A percentile compares a stretch with the other conserved stretches of the same genome.
These are phyloP conservation scores for Calliphora vicina DNA, from an alignment of 1,140 invertebrate genomes.

Conservation along the genomic window DNA sequence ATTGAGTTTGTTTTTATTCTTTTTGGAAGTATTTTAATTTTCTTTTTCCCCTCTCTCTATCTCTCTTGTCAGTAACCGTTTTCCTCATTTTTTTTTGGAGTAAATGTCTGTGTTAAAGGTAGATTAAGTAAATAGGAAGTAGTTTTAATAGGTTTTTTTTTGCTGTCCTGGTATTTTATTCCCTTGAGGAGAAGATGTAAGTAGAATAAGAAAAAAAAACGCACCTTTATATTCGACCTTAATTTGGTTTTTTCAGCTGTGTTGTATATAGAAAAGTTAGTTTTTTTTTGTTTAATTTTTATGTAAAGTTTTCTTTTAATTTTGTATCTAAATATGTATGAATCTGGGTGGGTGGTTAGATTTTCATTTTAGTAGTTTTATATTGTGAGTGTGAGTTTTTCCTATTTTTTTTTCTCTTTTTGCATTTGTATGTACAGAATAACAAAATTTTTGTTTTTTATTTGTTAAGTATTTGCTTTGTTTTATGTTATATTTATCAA, in stretches of 20 bases:
- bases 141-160: conserved; percentile 9
- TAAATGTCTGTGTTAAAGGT: conserved; percentile 19
- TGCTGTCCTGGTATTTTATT: background rate
- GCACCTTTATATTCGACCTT: conserved; percentile 43
- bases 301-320: background rate
- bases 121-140: conserved; percentile 24
- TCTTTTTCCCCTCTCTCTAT: background rate
- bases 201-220: conserved; percentile 32
- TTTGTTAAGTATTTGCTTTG: background rate
- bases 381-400: no score
- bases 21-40: background rate
- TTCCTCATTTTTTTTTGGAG: background rate
- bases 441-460: background rate
- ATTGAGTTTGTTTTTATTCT: background rate
- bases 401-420: background rate
- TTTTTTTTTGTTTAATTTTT: background rate
- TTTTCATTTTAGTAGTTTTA: background rate
- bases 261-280: background rate
- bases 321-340: conserved; percentile 21
- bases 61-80: background rate
- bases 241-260: background rate
- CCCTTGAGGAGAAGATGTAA: background rate
- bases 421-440: background rate
- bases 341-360: background rate
- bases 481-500: background rate